Evolutionary conservation across 2,113 vertebrate species (phyloP).

Genomic region (Pimephales promelas): DNA sequence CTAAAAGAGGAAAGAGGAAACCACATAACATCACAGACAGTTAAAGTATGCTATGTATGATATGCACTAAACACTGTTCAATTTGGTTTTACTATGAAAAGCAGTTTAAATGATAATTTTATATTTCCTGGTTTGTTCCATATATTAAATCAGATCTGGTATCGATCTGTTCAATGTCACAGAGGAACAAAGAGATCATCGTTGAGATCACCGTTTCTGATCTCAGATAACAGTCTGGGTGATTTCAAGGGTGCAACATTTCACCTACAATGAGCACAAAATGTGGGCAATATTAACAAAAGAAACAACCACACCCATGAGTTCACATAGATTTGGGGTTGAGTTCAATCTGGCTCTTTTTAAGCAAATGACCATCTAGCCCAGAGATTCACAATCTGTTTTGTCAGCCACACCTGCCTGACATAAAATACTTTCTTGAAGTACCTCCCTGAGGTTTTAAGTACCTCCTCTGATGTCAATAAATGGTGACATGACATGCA

Average conservation of each 20-base stretch:
- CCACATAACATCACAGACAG: not conserved
- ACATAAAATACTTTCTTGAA: not conserved
- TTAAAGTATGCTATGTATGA: too few relatives aligned
- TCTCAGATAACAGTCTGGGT: not conserved
- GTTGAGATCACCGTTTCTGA: not conserved
- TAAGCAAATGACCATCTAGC: not conserved
- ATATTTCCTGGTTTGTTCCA: not conserved
- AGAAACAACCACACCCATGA: constrained; percentile 17
- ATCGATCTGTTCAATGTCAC: not conserved
- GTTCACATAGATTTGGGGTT: not conserved
- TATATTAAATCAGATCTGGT: not conserved
- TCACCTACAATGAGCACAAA: not conserved
- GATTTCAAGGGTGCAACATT: not conserved
- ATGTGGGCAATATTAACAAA: not conserved
- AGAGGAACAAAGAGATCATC: not conserved
- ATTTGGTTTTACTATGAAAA: too few relatives aligned
- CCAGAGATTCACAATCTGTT: not conserved
- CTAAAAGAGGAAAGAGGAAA: constrained; percentile 66
- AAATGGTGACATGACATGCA: not conserved
- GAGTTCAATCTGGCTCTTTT: not conserved
- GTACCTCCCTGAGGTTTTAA: not conserved
- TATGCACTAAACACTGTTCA: not conserved
- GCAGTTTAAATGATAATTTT: not conserved
- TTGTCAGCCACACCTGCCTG: not conserved
- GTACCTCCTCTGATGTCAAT: too few relatives aligned